Evolutionary conservation across 2,888 invertebrate species (phyloP), one percentile per base, ranked within the genome.

Genomic region (Eilema sororculum): DNA sequence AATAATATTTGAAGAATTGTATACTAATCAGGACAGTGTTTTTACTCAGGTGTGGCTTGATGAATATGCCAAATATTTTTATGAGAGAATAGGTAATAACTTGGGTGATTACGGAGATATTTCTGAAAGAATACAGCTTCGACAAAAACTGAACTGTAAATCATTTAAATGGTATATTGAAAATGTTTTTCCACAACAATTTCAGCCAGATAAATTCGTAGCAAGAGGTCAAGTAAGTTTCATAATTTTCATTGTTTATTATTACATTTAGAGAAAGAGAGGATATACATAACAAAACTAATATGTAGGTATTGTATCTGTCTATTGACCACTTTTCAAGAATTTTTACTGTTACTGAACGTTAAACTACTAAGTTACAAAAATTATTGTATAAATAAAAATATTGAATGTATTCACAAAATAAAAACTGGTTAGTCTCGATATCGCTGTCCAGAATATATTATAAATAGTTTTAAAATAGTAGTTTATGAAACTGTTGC

Each of bases 141-240:
- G 99, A 78, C 95, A 97, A 78, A 96, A 96, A 62, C 95, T 99
- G 66, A 96, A 97, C n/a, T 99, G 99, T 95, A 99, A 99, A 92
- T 96, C 97, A 63, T 99, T 99, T 96, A 97, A 98, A 89, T 99
- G 99, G 99, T 99, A 98, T 93, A 96, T 99, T 89, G 98, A 98
- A 87, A 99, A 97, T 90, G 96, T 99, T 77, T 99, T 98, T 92
- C 99, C 99, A 0, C 99, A 99, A 90, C 95, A 99, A 72, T 98
- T 99, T 90, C 97, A 99, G 84, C 99, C 99, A n/a, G 98, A 98
- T 68, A 97, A 98, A 80, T 98, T 98, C 28, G 97, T 98, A 0
- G 99, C 99, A 67, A 98, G 97, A 83, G 99, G 99, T 89, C 99
- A 99, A 97, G 99, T 99, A 96, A 80, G 33, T 57, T 57, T n/a